phyloP scores from a whole-genome alignment of 2,888 invertebrate species.

The Patella caerulea region DNA sequence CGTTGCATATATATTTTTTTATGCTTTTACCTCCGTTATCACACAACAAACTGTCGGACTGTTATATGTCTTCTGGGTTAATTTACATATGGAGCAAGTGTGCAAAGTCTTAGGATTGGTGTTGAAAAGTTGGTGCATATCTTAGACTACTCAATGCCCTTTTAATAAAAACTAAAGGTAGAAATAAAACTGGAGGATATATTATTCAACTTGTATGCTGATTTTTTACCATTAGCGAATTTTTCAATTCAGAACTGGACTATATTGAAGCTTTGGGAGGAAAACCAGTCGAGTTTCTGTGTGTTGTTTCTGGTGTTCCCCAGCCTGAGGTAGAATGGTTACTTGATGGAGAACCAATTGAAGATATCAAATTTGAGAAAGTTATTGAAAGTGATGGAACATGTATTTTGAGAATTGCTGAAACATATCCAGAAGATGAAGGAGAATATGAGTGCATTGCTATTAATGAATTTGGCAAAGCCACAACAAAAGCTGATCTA shows the following conservation, averaged over 20 bases:
- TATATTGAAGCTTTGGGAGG: slow-evolving; percentile 55
- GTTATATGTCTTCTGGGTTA: no score
- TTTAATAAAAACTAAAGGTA: no score
- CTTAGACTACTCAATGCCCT: no score
- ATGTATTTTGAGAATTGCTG: slow-evolving; percentile 89
- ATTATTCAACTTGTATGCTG: no score
- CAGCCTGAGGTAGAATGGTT: slow-evolving; percentile 80
- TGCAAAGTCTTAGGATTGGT: no score
- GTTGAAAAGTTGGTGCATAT: no score
- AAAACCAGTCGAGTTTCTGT: slow-evolving; percentile 54
- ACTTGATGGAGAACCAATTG: slow-evolving; percentile 81
- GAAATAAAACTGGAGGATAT: no score
- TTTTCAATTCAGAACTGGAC: slow-evolving; percentile 50
- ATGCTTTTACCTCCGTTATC: no score
- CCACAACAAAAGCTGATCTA: slow-evolving; percentile 79
- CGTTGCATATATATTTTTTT: no score
- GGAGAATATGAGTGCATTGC: slow-evolving; percentile 97
- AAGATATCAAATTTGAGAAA: slow-evolving; percentile 61
- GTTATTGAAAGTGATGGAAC: slow-evolving; percentile 69
- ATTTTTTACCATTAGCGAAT: no score
- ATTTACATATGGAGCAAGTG: no score
- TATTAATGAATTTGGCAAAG: slow-evolving; percentile 93
- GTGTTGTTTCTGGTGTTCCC: slow-evolving; percentile 64
- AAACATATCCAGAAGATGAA: slow-evolving; percentile 95
- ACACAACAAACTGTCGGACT: no score